phyloP scores from a whole-genome alignment of 2,888 invertebrate species.

The Cybosia mesomella region DNA sequence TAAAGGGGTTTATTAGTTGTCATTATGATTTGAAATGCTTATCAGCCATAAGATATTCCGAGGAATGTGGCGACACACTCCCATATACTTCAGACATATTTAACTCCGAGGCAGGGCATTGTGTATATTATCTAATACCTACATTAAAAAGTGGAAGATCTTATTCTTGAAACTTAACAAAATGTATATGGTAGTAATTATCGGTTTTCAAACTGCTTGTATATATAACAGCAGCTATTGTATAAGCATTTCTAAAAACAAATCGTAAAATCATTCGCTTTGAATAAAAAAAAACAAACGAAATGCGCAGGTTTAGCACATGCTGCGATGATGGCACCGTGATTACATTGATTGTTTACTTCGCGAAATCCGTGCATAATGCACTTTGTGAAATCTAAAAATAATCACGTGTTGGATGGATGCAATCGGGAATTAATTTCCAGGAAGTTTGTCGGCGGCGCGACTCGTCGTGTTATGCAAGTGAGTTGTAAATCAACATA shows the following conservation, averaged over 20 bases:
- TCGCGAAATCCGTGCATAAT: constrained; percentile 24
- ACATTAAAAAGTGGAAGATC: background rate
- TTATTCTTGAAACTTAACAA: background rate
- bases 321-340: constrained; percentile 20
- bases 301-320: constrained; percentile 18
- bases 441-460: constrained; percentile 50
- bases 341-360: constrained; percentile 27
- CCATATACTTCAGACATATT: background rate
- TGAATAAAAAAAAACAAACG: background rate
- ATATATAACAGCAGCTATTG: background rate
- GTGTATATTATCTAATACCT: constrained; percentile 5
- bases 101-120: background rate
- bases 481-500: constrained; percentile 60
- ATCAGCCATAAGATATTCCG: background rate
- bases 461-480: constrained; percentile 51
- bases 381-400: constrained; percentile 36
- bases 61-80: background rate
- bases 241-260: background rate
- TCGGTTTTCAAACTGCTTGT: background rate
- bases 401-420: constrained; percentile 40
- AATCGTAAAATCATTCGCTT: background rate
- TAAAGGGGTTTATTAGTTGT: background rate
- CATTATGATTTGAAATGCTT: background rate
- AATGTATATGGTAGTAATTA: background rate
- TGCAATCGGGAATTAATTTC: constrained; percentile 53